Base-by-base conservation (phyloP, 1,140 invertebrate species). In the Battus philenor region DNA sequence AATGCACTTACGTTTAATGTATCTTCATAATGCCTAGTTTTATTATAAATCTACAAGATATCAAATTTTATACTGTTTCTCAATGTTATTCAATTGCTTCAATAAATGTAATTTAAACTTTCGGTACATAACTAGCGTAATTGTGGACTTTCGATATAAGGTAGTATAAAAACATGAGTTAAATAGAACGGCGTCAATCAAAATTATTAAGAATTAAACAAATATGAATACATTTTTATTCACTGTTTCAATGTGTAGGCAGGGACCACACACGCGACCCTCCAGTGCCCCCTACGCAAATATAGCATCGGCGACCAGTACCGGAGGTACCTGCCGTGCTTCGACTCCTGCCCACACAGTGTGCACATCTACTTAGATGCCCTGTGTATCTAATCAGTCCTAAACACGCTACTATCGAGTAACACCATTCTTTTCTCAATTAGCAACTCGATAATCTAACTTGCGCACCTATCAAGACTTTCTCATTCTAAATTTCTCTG, bases 371-470 rank as follows among this genome's bases (percentile, higher is more conserved):
- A 69, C 60, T 82, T 84, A 82, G 54, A 65, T 51, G 44, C 56
- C 44, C 38, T 34, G 30, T 44, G 32, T 50, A 54, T 57, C 61
- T 85, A 85, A 85, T 79, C 62, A 74, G 56, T 51, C 62, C 63
- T 71, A 65, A 75, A 74, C 73, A 82, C 61, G 56, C 63, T 56
- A 59, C 60, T 68, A 71, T 71, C 60, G 72, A 69, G 48, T 59
- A 71, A 74, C 67, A 43, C 69, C 68, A 70, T 81, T 81, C 72
- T 77, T 72, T 62, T 32, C 52, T 61, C 70, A 44, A 59, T 80
- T 81, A 80, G 66, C 68, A 56, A 50, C 54, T 59, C 59, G 68
- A 76, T 80, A 70, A 68, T 38, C 54, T 56, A 54, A 60, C 53
- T 50, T 59, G 65, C 55, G 68, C 65, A 59, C 64, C 47, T 50